Evolutionary conservation across 92 coral and sea anemone species (phyloP), one percentile per base, ranked within the genome.

Genomic region (Ricordea florida): DNA sequence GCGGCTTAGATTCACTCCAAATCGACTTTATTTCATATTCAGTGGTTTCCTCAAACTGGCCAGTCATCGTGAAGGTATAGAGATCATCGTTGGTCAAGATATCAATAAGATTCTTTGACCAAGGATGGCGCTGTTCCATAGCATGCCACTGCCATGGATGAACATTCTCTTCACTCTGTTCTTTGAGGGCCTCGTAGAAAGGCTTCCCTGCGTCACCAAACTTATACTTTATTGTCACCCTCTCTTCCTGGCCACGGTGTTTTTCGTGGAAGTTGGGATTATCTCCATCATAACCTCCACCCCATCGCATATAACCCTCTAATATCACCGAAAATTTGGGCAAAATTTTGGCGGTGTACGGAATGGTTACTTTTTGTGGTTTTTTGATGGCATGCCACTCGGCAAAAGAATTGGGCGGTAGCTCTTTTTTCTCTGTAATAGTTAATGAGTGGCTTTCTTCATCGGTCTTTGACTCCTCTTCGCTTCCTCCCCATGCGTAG

Each of bases 141-240:
- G 76, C 46, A 31, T 60, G 86, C 86, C 79, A 80, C 13, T 80
- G 86, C 86, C 86, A 79, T 2, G 85, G 85, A 26, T 44, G 23
- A 25, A 30, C 47, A 40, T 79, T 79, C 68, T 72, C 36, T 34
- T 69, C 79, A 17, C 70, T 69, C 34, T 79, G 38, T 33, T 79
- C 78, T 15, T 69, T 59, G 1, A 79, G 78, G 40, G 58, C 83
- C 42, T 77, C 66, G 56, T 77, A 77, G 31, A 77, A 77, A 23
- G 76, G 83, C 37, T 53, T 77, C 18, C 55, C 10, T 3, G 5
- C 83, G 25, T 62, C 53, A 9, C 83, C 83, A 55, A 77, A 77
- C 17, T 18, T 59, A 5, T 20, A 55, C 20, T 0, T 2, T 0
- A 77, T 0, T 3, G 3, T 66, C 6, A 5, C 23, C 4, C 83